A percentile compares a stretch with the other conserved stretches of the same genome.
Evolutionary conservation across 2,113 vertebrate species (phyloP).

Genomic region (Engraulis encrasicolus): DNA sequence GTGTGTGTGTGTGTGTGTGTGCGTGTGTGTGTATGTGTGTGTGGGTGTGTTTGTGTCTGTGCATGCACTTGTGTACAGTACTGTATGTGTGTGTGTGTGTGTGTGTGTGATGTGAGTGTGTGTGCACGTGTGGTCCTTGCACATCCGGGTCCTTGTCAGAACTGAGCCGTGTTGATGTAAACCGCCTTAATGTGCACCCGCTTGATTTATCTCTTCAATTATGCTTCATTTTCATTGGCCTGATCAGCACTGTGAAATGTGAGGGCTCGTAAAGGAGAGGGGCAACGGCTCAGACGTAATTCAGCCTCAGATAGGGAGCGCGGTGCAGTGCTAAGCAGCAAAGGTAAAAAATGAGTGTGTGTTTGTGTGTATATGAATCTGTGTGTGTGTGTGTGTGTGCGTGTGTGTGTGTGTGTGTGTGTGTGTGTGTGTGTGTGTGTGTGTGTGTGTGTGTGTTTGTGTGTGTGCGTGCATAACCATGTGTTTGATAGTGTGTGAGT

Average conservation of each 20-base stretch:
- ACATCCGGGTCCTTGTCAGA: conserved; percentile 36
- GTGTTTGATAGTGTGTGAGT: no score
- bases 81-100: background rate
- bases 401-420: no score
- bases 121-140: conserved; percentile 26
- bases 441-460: no score
- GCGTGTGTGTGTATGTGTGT: background rate
- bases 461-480: no score
- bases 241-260: conserved; percentile 51
- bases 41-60: background rate
- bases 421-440: no score
- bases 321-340: no score
- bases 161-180: conserved; percentile 19
- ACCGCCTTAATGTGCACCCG: conserved; percentile 44
- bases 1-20: no score
- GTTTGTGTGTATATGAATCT: no score
- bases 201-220: conserved; percentile 61
- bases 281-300: conserved; percentile 47
- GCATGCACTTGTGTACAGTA: background rate
- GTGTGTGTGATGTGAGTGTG: conserved; percentile 2
- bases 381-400: no score
- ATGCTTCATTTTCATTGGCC: conserved; percentile 55
- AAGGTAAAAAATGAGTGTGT: no score
- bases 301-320: conserved; percentile 40
- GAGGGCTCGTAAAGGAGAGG: conserved; percentile 51